Evolutionary conservation across 2,113 vertebrate genomes (phyloP).

Genomic region (Pollachius pollachius): DNA sequence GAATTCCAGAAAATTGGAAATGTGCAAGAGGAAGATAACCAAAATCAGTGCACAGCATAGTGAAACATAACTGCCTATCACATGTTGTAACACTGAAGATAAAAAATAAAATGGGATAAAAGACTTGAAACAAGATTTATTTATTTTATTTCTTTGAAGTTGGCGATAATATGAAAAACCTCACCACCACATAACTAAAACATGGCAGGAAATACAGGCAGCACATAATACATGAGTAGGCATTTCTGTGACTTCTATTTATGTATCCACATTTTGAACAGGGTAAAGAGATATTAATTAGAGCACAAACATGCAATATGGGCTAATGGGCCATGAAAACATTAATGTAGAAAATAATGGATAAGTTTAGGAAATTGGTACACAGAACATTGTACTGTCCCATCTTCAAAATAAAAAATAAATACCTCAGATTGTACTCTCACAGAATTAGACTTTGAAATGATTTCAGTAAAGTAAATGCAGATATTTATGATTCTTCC

Average conservation of each 20-base stretch:
- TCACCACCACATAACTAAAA: conserved; percentile 72
- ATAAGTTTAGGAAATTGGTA: too few species aligned
- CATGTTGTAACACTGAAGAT: not conserved
- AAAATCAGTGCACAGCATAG: not conserved
- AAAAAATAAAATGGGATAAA: not conserved
- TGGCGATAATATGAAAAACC: conserved; percentile 63
- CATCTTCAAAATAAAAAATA: conserved; percentile 4
- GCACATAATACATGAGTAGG: conserved; percentile 72
- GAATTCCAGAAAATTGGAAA: conserved; percentile 28
- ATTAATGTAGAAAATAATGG: conserved; percentile 69
- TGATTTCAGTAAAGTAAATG: conserved; percentile 17
- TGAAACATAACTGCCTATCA: too few species aligned
- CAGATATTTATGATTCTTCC: conserved; percentile 22
- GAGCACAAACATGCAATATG: conserved; percentile 62
- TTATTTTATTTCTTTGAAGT: conserved; percentile 75
- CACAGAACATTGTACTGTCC: conserved; percentile 41
- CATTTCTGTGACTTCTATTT: conserved; percentile 78
- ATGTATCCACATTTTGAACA: conserved; percentile 76
- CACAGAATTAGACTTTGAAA: conserved; percentile 24
- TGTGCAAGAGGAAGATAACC: conserved; percentile 45
- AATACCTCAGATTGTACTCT: conserved; percentile 49
- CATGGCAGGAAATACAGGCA: conserved; percentile 70
- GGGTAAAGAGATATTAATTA: conserved; percentile 73
- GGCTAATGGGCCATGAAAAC: conserved; percentile 57
- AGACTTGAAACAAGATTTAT: conserved; percentile 50